These are phyloP conservation scores for Clavelina lepadiformis DNA, from an alignment of 23 tunicate genomes.

Conservation along the genomic window DNA sequence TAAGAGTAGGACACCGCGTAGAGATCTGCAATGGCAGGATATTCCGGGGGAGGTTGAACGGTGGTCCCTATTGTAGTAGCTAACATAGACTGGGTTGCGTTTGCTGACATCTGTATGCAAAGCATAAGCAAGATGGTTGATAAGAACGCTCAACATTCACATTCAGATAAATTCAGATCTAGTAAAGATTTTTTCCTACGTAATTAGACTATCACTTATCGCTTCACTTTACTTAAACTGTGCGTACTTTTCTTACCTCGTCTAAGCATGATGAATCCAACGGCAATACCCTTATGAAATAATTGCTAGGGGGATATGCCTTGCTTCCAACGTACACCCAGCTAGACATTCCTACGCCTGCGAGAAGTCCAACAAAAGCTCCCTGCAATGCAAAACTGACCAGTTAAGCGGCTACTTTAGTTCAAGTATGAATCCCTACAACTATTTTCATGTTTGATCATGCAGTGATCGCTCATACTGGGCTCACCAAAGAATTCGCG, in stretches of 20 bases:
- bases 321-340: conserved; percentile 64
- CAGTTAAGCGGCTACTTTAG: conserved; percentile 1
- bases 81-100: not conserved
- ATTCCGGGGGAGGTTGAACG: not conserved
- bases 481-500: conserved; percentile 73
- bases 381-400: conserved; percentile 18
- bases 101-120: no score
- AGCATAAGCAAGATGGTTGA: no score
- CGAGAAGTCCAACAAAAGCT: conserved; percentile 32
- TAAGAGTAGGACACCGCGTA: conserved; percentile 47
- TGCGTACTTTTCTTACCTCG: not conserved
- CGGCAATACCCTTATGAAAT: conserved; percentile 1
- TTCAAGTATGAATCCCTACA: no score
- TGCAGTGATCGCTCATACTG: no score
- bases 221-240: no score
- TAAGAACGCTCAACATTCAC: no score
- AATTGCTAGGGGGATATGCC: conserved; percentile 18
- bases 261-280: not conserved
- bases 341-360: conserved; percentile 29
- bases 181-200: no score
- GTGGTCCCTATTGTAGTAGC: not conserved
- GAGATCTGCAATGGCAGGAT: conserved; percentile 42
- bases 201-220: no score
- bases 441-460: no score
- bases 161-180: no score